These are phyloP conservation scores for Epinephelus moara DNA, from an alignment of 2,113 vertebrate genomes.

Conservation along the genomic window DNA sequence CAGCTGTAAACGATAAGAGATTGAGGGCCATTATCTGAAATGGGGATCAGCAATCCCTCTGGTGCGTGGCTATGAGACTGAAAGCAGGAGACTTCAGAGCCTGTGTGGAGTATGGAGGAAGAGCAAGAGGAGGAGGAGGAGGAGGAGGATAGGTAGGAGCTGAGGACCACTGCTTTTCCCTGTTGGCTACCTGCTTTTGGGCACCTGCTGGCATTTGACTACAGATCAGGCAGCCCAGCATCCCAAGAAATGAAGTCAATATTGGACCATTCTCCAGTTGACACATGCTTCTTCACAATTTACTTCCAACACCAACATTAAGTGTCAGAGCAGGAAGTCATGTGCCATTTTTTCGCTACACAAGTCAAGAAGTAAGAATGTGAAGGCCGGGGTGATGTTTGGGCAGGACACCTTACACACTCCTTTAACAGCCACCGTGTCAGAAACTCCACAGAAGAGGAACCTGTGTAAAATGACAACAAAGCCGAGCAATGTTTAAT, in stretches of 20 bases:
- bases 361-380: too few species aligned
- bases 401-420: background rate
- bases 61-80: constrained; percentile 81
- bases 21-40: constrained; percentile 85
- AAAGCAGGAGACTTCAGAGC: constrained; percentile 69
- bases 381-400: background rate
- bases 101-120: constrained; percentile 55
- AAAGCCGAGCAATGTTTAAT: background rate
- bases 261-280: background rate
- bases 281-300: background rate
- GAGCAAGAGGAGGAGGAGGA: constrained; percentile 46
- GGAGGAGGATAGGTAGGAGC: constrained; percentile 31
- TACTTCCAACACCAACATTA: background rate
- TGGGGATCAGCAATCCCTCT: constrained; percentile 86
- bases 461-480: background rate
- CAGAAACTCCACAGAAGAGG: background rate
- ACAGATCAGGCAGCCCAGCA: background rate
- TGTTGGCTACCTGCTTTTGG: constrained; percentile 24
- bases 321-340: background rate
- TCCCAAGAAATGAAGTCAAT: background rate
- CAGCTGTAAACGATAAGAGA: constrained; percentile 88
- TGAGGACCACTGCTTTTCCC: constrained; percentile 31
- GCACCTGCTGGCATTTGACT: constrained; percentile 16
- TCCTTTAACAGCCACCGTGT: background rate
- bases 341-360: too few species aligned